Conservation (phyloP, 2,797 vertebrate species). For the Heterohyrax brucei region DNA sequence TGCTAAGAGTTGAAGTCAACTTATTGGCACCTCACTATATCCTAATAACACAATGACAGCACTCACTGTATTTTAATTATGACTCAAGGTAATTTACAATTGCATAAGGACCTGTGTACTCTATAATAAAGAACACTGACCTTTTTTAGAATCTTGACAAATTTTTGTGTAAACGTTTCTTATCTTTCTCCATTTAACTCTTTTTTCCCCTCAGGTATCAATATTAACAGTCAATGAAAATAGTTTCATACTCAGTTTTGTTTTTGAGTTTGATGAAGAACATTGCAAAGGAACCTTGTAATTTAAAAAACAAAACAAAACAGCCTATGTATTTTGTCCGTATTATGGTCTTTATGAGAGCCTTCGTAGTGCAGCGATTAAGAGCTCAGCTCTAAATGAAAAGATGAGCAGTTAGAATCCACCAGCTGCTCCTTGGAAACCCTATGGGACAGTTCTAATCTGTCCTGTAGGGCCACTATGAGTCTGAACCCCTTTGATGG, state of each 20-base stretch:
- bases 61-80: not conserved
- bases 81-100: not conserved
- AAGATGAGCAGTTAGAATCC: too few species aligned
- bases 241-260: slow-evolving; percentile 20
- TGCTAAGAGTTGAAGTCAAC: not conserved
- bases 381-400: too few species aligned
- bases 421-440: too few species aligned
- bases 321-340: slow-evolving; percentile 1
- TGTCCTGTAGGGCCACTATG: too few species aligned
- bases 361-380: too few species aligned
- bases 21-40: not conserved
- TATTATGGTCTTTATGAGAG: slow-evolving; percentile 21
- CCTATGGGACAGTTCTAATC: too few species aligned
- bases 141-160: not conserved
- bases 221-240: slow-evolving; percentile 40
- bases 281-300: slow-evolving; percentile 5
- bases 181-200: not conserved
- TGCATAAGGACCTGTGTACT: not conserved
- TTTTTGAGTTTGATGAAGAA: slow-evolving; percentile 46
- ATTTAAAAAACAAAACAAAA: not conserved
- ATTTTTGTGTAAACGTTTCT: not conserved
- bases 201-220: not conserved
- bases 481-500: too few species aligned
- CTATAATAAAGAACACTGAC: not conserved
- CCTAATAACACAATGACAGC: not conserved